Percentiles rank a stretch among this genome's conserved stretches.
Conservation (phyloP, 2,888 invertebrate species). For the Chrysotoxum bicinctum region DNA sequence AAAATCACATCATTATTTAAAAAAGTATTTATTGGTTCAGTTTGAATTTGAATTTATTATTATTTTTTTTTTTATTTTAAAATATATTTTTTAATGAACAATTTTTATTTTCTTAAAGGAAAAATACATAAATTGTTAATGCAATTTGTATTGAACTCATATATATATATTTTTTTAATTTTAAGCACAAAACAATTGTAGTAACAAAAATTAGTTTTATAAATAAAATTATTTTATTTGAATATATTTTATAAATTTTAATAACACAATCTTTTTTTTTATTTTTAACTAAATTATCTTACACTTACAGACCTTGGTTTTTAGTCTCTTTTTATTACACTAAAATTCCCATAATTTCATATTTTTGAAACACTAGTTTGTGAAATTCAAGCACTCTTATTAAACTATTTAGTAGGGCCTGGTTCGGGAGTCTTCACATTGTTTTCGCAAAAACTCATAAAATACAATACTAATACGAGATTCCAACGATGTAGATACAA, state of each 20-base stretch:
- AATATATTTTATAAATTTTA: constrained; percentile 48
- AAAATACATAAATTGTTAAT: constrained; percentile 19
- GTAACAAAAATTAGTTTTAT: constrained; percentile 25
- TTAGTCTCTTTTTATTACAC: background rate
- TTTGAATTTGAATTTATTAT: constrained; percentile 49
- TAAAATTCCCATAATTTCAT: background rate
- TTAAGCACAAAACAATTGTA: constrained; percentile 29
- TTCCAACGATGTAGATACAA: background rate
- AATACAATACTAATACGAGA: background rate
- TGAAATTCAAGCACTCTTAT: background rate
- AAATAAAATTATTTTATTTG: constrained; percentile 41
- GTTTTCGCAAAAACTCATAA: background rate
- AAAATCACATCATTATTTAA: constrained; percentile 59
- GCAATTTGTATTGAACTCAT: constrained; percentile 6
- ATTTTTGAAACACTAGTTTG: background rate
- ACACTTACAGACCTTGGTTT: constrained; percentile 21
- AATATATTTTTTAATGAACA: constrained; percentile 40
- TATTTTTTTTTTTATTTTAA: constrained; percentile 31
- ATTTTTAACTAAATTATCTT: background rate
- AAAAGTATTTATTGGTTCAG: constrained; percentile 65
- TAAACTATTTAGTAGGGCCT: background rate
- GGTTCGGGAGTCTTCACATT: background rate
- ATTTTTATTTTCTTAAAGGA: constrained; percentile 27
- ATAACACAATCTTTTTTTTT: constrained; percentile 42
- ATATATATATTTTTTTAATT: constrained; percentile 20